Conservation (phyloP, 2,113 vertebrate species). For the Gobius niger region DNA sequence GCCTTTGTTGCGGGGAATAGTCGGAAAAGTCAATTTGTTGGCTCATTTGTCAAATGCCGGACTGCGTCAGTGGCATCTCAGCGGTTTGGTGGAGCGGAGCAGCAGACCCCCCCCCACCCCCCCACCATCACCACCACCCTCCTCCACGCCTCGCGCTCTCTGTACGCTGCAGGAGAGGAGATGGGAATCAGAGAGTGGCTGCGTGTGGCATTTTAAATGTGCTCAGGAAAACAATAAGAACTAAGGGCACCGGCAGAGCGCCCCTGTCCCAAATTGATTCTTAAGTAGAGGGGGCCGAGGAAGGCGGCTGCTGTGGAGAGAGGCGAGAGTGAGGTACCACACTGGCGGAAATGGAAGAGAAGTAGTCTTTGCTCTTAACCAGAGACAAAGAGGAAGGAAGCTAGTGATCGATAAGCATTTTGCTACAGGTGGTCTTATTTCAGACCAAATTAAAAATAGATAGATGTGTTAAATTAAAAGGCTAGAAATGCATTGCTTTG, state of each 20-base stretch:
- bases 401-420: background rate
- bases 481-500: background rate
- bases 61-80: constrained; percentile 55
- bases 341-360: background rate
- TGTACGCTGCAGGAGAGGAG: constrained; percentile 35
- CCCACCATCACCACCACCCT: too few species aligned
- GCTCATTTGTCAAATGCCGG: constrained; percentile 73
- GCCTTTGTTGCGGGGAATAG: constrained; percentile 50
- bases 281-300: constrained; percentile 59
- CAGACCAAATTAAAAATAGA: background rate
- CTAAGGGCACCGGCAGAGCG: constrained; percentile 46
- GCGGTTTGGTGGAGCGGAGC: constrained; percentile 49
- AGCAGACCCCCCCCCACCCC: constrained; percentile 36
- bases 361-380: background rate
- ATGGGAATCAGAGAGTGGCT: constrained; percentile 52
- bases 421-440: background rate
- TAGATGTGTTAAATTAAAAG: background rate
- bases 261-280: constrained; percentile 61
- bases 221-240: constrained; percentile 63
- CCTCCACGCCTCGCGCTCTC: background rate
- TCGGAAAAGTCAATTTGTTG: constrained; percentile 73
- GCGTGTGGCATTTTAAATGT: constrained; percentile 56
- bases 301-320: constrained; percentile 30
- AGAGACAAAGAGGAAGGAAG: background rate
- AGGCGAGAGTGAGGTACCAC: constrained; percentile 1